Evolutionary conservation across 2,113 vertebrate genomes (phyloP), one percentile per base, ranked within the genome.

Genomic region (Chiloscyllium plagiosum): DNA sequence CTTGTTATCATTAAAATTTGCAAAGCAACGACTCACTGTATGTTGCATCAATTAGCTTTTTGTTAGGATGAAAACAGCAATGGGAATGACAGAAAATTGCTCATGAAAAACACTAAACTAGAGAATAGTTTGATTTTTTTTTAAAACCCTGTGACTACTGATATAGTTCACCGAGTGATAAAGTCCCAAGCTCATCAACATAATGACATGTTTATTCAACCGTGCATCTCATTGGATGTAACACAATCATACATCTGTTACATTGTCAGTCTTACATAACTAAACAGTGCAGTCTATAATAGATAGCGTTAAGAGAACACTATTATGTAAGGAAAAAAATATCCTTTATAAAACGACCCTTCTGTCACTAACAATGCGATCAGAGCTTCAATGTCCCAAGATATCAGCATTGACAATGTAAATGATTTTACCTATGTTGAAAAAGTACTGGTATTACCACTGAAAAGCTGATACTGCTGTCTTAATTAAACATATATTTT

Each of bases 71-170:
- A 33, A 20, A 17, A 10, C 85, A 52, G 52, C 47, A 52, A 52
- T 87, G 10, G 85, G 85, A 93, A 65, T 65, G 20, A 17, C 15
- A 37, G 33, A 65, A 92, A 92, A 19, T 66, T 17, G 1, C 29
- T 20, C 61, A 37, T 66, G 52, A 33, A 92, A 65, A 92, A 65
- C 19, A 13, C 17, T 33, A 66, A 65, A 83, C 37, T 4, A 80
- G 37, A 83, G 80, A 83, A 68, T 33, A 93, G 15, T 93, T 66
- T 93, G 89, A 66, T 93, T 65, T 90, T 76, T 52, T 90, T 42
- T 2, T 20, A 20, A 83, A 83, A 47, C 37, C 5, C 17, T 22
- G 29, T n/a, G 33, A 20, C 7, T 6, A 65, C 61, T 66, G 61
- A n/a, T 93, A 37, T 42, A 68, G 65, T n/a, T 66, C 61, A 37